Conservation (phyloP, 2,113 vertebrate species). For the Chinchilla lanigera region DNA sequence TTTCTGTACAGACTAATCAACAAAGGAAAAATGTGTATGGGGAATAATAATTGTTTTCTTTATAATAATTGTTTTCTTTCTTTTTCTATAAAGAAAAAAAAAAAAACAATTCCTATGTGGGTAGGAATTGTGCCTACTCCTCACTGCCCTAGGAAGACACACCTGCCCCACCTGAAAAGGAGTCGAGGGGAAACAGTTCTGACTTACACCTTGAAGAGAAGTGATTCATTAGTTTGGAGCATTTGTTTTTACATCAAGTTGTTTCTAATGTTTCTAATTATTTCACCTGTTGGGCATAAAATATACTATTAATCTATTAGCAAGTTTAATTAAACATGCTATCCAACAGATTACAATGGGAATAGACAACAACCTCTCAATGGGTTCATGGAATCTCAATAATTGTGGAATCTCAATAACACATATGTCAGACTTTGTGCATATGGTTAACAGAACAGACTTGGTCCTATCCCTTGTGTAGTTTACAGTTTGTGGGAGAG, state of each 20-base stretch:
- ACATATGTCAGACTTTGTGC: not conserved
- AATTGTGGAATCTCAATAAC: not conserved
- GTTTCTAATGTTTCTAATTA: not conserved
- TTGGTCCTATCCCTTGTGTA: not conserved
- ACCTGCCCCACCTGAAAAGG: not conserved
- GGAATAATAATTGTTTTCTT: slow-evolving; percentile 67
- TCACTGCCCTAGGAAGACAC: not conserved
- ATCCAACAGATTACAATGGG: slow-evolving; percentile 63
- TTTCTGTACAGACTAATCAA: slow-evolving; percentile 74
- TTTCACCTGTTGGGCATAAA: slow-evolving; percentile 52
- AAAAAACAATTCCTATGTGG: too few species aligned
- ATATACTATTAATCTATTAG: slow-evolving; percentile 28
- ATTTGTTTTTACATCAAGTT: not conserved
- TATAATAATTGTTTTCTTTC: too few species aligned
- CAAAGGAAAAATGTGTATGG: slow-evolving; percentile 56
- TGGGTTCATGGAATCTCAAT: not conserved
- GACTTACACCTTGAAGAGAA: not conserved
- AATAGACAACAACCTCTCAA: not conserved
- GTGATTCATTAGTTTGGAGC: not conserved
- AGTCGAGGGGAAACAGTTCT: not conserved
- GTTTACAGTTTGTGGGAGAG: not conserved
- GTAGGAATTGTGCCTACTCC: not conserved
- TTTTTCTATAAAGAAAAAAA: too few species aligned
- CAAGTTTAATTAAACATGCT: slow-evolving; percentile 6
- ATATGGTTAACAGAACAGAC: not conserved